Evolutionary conservation across 2,113 vertebrate species (phyloP).

Genomic region (Chitala chitala): DNA sequence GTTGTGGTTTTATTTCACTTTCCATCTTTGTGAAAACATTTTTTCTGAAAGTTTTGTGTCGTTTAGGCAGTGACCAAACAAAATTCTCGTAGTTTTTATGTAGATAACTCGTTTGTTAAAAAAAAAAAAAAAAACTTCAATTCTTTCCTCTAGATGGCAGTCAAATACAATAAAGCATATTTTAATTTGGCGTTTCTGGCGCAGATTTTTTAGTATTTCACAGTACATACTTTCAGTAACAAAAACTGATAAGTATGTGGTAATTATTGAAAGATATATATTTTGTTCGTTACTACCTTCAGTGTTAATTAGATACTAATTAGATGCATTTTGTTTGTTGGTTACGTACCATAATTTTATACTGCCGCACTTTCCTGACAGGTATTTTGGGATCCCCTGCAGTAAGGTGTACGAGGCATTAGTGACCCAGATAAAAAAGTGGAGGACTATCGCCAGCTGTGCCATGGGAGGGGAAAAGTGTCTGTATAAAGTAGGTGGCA

Average conservation of each 20-base stretch:
- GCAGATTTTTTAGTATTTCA: neutral
- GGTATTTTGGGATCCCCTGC: constrained; percentile 62
- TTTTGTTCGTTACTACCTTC: too few relatives aligned
- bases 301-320: too few relatives aligned
- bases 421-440: constrained; percentile 60
- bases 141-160: constrained; percentile 38
- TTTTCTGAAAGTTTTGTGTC: neutral
- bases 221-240: too few relatives aligned
- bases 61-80: too few relatives aligned
- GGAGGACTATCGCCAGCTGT: constrained; percentile 53
- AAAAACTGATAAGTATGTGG: too few relatives aligned
- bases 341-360: too few relatives aligned
- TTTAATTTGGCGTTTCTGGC: neutral
- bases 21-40: neutral
- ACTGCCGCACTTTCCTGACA: constrained; percentile 33
- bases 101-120: too few relatives aligned
- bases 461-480: constrained; percentile 56
- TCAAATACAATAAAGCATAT: neutral
- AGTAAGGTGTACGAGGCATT: constrained; percentile 47
- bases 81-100: too few relatives aligned
- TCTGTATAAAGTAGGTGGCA: constrained; percentile 53
- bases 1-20: neutral
- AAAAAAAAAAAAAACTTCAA: too few relatives aligned
- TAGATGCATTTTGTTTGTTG: too few relatives aligned
- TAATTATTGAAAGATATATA: too few relatives aligned